Evolutionary conservation across 2,888 invertebrate genomes (phyloP).

Genomic region (Tiliacea aurago): DNA sequence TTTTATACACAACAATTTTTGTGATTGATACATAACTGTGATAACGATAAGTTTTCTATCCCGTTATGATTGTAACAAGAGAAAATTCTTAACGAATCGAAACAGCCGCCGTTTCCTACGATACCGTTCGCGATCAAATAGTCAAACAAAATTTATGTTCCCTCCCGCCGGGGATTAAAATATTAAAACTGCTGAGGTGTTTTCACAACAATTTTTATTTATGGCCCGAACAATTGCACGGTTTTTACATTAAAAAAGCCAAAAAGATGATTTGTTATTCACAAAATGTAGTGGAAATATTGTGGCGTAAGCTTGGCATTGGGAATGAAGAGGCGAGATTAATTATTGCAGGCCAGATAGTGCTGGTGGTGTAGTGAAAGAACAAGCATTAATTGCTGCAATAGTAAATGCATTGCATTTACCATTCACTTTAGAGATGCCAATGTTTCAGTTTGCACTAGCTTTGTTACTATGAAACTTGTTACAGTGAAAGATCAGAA

Average conservation of each 20-base stretch:
- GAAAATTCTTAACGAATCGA: constrained; percentile 64
- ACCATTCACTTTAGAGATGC: neutral
- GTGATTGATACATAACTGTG: neutral
- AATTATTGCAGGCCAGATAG: constrained; percentile 29
- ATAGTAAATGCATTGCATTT: neutral
- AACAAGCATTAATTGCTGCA: neutral
- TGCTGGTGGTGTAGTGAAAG: neutral
- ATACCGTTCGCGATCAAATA: constrained; percentile 72
- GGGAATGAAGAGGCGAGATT: constrained; percentile 42
- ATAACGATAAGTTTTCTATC: constrained; percentile 7
- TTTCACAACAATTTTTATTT: constrained; percentile 84
- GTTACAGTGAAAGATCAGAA: neutral
- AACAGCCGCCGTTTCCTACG: constrained; percentile 52
- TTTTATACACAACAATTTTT: neutral
- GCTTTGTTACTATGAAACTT: neutral
- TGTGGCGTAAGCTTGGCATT: constrained; percentile 43
- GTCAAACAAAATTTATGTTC: constrained; percentile 84
- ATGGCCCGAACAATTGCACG: constrained; percentile 80
- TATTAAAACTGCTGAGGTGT: constrained; percentile 88
- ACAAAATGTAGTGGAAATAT: constrained; percentile 74
- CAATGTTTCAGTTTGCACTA: neutral
- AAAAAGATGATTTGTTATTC: constrained; percentile 79
- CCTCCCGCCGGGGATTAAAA: constrained; percentile 81
- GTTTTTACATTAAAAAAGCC: constrained; percentile 75
- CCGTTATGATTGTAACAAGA: constrained; percentile 4